Percentiles rank a stretch among this genome's conserved stretches.
These are phyloP conservation scores for Leptinotarsa undecemlineata DNA, from an alignment of 1,140 invertebrate genomes.

Conservation along the genomic window DNA sequence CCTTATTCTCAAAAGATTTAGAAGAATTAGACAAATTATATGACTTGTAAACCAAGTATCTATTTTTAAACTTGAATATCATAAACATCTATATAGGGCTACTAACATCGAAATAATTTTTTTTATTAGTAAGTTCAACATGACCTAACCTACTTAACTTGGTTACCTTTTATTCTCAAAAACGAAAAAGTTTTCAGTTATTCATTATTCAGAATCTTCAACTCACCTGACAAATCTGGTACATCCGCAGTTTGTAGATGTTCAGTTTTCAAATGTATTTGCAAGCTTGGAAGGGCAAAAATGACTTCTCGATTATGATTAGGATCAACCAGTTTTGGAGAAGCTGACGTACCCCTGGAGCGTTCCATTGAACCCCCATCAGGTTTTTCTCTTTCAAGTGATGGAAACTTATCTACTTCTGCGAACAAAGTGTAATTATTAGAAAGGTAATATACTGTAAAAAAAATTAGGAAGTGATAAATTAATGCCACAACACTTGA, in stretches of 20 bases:
- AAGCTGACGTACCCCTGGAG: slow-evolving; percentile 52
- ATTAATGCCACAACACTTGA: too few relatives aligned
- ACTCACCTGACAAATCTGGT: slow-evolving; percentile 70
- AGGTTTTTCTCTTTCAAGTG: slow-evolving; percentile 72
- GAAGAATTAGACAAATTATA: too few relatives aligned
- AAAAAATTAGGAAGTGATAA: too few relatives aligned
- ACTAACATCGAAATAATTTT: too few relatives aligned
- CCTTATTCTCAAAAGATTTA: too few relatives aligned
- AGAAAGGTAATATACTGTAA: neutral
- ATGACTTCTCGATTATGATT: slow-evolving; percentile 93
- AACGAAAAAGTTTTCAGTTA: neutral
- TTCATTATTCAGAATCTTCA: neutral
- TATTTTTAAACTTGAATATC: too few relatives aligned
- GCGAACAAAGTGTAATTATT: slow-evolving; percentile 33
- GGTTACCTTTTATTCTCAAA: too few relatives aligned
- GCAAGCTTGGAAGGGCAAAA: slow-evolving; percentile 90
- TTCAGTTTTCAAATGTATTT: slow-evolving; percentile 91
- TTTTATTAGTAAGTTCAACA: too few relatives aligned
- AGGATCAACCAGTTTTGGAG: slow-evolving; percentile 72
- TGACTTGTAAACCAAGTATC: too few relatives aligned
- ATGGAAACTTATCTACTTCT: slow-evolving; percentile 90
- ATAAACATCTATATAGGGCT: too few relatives aligned
- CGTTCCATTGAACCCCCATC: slow-evolving; percentile 62
- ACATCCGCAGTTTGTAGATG: slow-evolving; percentile 78
- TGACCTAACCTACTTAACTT: too few relatives aligned